These are phyloP conservation scores for Pygocentrus nattereri DNA, from an alignment of 2,797 vertebrate genomes.

Conservation along the genomic window DNA sequence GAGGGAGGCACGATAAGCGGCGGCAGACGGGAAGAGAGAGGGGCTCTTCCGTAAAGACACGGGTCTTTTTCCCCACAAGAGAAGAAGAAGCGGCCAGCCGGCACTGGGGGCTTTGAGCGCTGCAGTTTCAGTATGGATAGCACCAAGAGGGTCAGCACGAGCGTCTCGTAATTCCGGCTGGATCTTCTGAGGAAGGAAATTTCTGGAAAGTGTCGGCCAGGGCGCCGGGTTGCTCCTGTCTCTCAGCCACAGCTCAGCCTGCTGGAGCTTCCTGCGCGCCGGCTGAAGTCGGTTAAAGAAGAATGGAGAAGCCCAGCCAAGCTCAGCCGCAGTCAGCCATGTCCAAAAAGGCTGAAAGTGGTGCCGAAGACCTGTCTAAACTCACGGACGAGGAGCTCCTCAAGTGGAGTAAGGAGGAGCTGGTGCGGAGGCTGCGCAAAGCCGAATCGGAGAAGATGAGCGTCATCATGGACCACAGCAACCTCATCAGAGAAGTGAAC, in stretches of 20 bases:
- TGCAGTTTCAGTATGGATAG: constrained; percentile 46
- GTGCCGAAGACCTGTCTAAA: constrained; percentile 88
- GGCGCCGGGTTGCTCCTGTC: constrained; percentile 50
- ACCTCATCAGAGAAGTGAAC: constrained; percentile 96
- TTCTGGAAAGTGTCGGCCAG: constrained; percentile 35
- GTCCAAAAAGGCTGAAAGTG: constrained; percentile 78
- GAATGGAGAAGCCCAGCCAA: constrained; percentile 75
- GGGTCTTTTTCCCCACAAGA: constrained; percentile 51
- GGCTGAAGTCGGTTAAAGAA: constrained; percentile 50
- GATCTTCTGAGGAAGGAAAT: constrained; percentile 37
- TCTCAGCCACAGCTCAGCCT: constrained; percentile 28
- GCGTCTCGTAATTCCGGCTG: constrained; percentile 42
- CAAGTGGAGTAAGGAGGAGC: constrained; percentile 92
- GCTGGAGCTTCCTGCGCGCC: constrained; percentile 32
- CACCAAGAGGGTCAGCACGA: constrained; percentile 43
- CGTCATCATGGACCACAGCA: constrained; percentile 95
- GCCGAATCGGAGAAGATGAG: constrained; percentile 93
- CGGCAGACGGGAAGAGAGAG: constrained; percentile 52
- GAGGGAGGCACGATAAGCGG: constrained; percentile 66
- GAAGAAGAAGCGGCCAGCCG: constrained; percentile 43
- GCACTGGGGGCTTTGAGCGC: constrained; percentile 35
- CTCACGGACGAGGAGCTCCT: constrained; percentile 91
- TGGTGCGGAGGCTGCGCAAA: constrained; percentile 89
- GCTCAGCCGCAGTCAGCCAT: constrained; percentile 67
- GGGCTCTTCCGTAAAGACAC: constrained; percentile 58